Evolutionary conservation across 2,113 vertebrate species (phyloP), one percentile per base, ranked within the genome.

Genomic region (Entosphenus tridentatus): DNA sequence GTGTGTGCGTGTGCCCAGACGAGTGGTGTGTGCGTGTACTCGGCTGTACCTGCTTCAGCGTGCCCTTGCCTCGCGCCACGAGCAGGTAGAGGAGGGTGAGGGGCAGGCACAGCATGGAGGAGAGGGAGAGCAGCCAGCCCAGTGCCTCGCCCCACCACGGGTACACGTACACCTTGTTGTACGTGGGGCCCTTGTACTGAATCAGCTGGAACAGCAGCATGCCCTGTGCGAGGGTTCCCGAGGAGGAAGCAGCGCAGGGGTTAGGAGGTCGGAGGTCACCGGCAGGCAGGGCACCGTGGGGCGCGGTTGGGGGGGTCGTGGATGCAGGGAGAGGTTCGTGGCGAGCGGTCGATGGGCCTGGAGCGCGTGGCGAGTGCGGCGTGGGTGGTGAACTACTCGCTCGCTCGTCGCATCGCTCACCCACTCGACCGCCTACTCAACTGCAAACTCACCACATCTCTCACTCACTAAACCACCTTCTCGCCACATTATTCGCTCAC

Each of bases 61-160:
- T 65, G 62, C 62, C 62, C 62, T 65, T 65, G 62, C 18, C n/a
- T 7, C 39, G 39, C 8, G n/a, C 21, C 62, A 65, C n/a, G n/a
- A 65, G 62, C 62, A 65, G 21, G 62, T 16, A 65, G n/a, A 65
- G 21, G n/a, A 65, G 21, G 62, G 62, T 65, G n/a, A 65, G 18
- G 18, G 62, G 62, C 62, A 65, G 18, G 62, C 62, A 65, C n/a
- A 65, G 62, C 62, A 65, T 65, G n/a, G 62, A 65, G 62, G 62
- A 65, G n/a, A 65, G 62, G 18, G 18, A n/a, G n/a, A 65, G n/a
- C n/a, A 65, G 62, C 62, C 62, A 65, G n/a, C 62, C 62, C n/a
- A 65, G n/a, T n/a, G 62, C 62, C 62, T 65, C 62, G 10, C 62
- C 62, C 62, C 62, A 65, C 18, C n/a, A n/a, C n/a, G 62, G 62